Percentiles rank a stretch among this genome's conserved stretches.
Conservation (phyloP, 1,140 invertebrate genomes). For the Halyomorpha halys region DNA sequence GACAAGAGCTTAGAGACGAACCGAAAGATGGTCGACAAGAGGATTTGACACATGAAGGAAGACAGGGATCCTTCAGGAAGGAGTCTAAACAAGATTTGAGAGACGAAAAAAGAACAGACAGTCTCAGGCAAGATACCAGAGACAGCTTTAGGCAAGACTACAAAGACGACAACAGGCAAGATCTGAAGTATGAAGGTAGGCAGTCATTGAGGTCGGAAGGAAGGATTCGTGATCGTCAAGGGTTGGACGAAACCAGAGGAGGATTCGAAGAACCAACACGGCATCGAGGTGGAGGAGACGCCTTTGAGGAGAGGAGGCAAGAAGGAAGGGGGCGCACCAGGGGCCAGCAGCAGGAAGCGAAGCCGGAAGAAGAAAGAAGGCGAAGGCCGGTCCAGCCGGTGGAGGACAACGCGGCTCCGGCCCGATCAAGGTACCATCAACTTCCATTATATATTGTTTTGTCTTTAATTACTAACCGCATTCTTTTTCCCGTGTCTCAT, state of each 20-base stretch:
- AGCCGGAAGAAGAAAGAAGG: neutral
- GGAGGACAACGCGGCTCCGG: neutral
- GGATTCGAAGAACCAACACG: neutral
- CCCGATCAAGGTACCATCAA: neutral
- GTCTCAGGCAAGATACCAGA: neutral
- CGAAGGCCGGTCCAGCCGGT: neutral
- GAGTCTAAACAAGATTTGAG: slow-evolving; percentile 3
- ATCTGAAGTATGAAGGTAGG: neutral
- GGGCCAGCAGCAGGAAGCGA: neutral
- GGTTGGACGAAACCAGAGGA: neutral
- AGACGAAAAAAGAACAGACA: neutral
- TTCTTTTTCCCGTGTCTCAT: no score
- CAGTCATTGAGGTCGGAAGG: no score
- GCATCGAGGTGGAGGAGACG: neutral
- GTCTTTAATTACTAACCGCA: neutral
- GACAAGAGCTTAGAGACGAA: no score
- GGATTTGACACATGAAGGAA: no score
- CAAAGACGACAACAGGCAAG: neutral
- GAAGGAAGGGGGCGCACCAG: slow-evolving; percentile 1
- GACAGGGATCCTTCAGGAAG: neutral
- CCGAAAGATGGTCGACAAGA: no score
- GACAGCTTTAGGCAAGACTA: neutral
- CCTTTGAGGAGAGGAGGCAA: neutral
- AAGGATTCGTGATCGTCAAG: neutral
- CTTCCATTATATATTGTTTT: neutral